phyloP scores from a whole-genome alignment of 2,113 vertebrate species.

The Polypterus senegalus region DNA sequence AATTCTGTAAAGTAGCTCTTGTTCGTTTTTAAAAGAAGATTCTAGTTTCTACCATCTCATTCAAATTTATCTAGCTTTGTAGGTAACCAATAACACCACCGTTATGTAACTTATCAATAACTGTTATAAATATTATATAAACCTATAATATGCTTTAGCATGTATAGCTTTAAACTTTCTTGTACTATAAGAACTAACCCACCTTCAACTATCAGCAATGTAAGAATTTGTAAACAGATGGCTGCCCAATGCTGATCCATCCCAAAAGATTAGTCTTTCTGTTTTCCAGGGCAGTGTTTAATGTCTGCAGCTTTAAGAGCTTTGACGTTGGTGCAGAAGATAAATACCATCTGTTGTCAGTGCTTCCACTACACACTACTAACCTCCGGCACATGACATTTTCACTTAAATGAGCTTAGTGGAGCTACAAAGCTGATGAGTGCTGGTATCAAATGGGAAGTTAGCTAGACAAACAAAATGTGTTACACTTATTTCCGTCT shows the following conservation, averaged over 20 bases:
- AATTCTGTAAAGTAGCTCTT: too few species aligned
- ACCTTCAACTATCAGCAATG: background rate
- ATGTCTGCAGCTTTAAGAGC: conserved; percentile 12
- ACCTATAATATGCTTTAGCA: background rate
- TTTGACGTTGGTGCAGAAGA: conserved; percentile 30
- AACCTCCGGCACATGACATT: conserved; percentile 26
- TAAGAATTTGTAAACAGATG: conserved; percentile 11
- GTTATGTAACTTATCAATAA: too few species aligned
- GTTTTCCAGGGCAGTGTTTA: conserved; percentile 28
- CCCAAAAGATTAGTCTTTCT: conserved; percentile 16
- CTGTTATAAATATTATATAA: background rate
- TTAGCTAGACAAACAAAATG: background rate
- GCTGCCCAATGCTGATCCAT: conserved; percentile 20
- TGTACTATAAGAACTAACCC: too few species aligned
- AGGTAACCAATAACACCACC: conserved; percentile 4
- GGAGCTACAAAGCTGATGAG: conserved; percentile 15
- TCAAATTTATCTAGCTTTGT: background rate
- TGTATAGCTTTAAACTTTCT: too few species aligned
- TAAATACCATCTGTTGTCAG: conserved; percentile 47
- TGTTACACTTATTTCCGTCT: conserved; percentile 3
- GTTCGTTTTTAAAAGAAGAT: too few species aligned
- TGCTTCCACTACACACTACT: conserved; percentile 26
- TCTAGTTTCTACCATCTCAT: too few species aligned
- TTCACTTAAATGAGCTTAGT: conserved; percentile 36
- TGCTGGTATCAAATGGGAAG: conserved; percentile 11